Percentiles rank a stretch among this genome's conserved stretches.
phyloP scores from a whole-genome alignment of 2,888 invertebrate genomes.

The Myopa testacea region DNA sequence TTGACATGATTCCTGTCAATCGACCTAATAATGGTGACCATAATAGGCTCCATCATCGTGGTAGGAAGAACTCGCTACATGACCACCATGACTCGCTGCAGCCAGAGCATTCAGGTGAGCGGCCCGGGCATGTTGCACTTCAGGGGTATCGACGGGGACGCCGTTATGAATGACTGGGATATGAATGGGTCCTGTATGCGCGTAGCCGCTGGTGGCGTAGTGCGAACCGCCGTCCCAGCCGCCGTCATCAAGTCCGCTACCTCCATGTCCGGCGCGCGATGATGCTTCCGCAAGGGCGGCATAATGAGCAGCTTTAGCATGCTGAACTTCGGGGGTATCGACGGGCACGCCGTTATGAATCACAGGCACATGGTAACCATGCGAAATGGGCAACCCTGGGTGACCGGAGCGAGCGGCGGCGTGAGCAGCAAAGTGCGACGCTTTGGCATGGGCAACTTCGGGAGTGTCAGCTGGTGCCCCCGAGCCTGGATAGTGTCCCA shows the following conservation, averaged over 20 bases:
- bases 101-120: constrained; percentile 66
- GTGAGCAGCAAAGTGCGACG: constrained; percentile 66
- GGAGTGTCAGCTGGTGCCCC: constrained; percentile 68
- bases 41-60: constrained; percentile 63
- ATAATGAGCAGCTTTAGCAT: constrained; percentile 67
- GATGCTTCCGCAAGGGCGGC: constrained; percentile 66
- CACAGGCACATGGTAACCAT: constrained; percentile 65
- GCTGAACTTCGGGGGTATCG: constrained; percentile 71
- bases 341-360: constrained; percentile 70
- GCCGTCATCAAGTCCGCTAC: constrained; percentile 48
- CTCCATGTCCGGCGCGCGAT: constrained; percentile 50
- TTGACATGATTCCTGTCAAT: constrained; percentile 32
- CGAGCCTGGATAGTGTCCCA: constrained; percentile 57
- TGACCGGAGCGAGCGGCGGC: constrained; percentile 63
- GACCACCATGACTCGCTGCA: constrained; percentile 61
- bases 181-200: constrained; percentile 66
- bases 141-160: constrained; percentile 70
- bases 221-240: constrained; percentile 53
- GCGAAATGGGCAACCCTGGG: constrained; percentile 38
- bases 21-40: constrained; percentile 53
- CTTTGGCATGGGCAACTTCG: constrained; percentile 68
- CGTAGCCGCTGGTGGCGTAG: constrained; percentile 57
- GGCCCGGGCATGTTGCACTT: constrained; percentile 69
- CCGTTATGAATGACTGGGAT: constrained; percentile 69
- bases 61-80: constrained; percentile 54